Conservation (phyloP, 1,140 invertebrate species). For the Zaprionus taronus region DNA sequence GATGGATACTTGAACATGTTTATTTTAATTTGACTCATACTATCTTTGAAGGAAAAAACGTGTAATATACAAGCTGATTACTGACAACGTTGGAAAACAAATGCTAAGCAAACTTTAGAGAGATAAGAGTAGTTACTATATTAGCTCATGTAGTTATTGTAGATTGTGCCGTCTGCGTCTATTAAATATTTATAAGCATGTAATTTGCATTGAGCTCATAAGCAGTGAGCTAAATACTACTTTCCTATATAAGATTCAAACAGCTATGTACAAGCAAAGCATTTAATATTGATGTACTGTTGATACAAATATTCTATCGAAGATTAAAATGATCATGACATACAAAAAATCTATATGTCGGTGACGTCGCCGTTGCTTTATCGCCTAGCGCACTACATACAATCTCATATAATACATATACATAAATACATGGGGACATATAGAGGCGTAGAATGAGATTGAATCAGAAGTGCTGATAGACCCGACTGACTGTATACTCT, state of each 20-base stretch:
- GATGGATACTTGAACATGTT: neutral
- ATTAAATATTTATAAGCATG: slow-evolving; percentile 52
- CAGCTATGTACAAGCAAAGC: neutral
- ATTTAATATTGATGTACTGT: slow-evolving; percentile 12
- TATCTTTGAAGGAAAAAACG: slow-evolving; percentile 5
- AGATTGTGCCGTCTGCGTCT: slow-evolving; percentile 7
- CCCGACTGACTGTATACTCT: slow-evolving; percentile 8
- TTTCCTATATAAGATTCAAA: neutral
- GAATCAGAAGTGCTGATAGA: neutral
- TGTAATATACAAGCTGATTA: slow-evolving; percentile 18
- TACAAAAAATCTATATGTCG: slow-evolving; percentile 63
- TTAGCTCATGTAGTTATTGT: slow-evolving; percentile 5
- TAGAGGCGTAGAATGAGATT: slow-evolving; percentile 12
- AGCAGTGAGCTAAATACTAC: slow-evolving; percentile 7
- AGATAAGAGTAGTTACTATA: slow-evolving; percentile 29
- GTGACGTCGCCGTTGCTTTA: slow-evolving; percentile 52
- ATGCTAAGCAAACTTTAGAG: slow-evolving; percentile 2
- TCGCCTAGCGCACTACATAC: slow-evolving; percentile 19
- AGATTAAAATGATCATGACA: slow-evolving; percentile 77
- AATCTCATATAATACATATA: neutral
- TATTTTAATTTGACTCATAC: neutral
- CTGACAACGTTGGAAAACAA: slow-evolving; percentile 35
- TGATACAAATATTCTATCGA: slow-evolving; percentile 42
- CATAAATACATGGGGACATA: neutral
- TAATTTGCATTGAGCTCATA: slow-evolving; percentile 43